These are phyloP conservation scores for Therioaphis trifolii DNA, from an alignment of 2,888 invertebrate genomes.

Conservation along the genomic window DNA sequence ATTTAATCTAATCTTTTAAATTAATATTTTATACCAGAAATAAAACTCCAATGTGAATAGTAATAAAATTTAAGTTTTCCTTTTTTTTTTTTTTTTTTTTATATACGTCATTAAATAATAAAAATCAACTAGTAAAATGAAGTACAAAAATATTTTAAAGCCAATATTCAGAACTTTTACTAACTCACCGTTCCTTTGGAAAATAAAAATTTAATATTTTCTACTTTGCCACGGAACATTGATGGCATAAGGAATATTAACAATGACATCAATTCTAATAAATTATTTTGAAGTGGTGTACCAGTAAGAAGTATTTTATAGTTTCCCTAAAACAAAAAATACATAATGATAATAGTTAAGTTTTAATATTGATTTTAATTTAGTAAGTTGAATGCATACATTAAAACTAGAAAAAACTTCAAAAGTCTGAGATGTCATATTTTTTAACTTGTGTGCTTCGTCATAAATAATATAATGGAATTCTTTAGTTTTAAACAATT, in stretches of 20 bases:
- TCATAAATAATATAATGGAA: slow-evolving; percentile 95
- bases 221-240: slow-evolving; percentile 88
- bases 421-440: slow-evolving; percentile 93
- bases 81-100: no score
- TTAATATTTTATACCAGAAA: no score
- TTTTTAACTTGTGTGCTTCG: slow-evolving; percentile 98
- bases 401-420: slow-evolving; percentile 88
- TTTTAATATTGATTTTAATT: slow-evolving; percentile 2
- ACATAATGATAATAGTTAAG: no score
- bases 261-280: slow-evolving; percentile 94
- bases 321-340: slow-evolving; percentile 75
- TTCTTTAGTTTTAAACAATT: slow-evolving; percentile 88
- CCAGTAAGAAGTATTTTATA: slow-evolving; percentile 91
- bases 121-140: no score
- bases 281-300: slow-evolving; percentile 95
- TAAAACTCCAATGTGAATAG: no score
- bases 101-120: no score
- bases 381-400: slow-evolving; percentile 70
- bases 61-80: no score
- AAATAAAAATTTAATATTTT: slow-evolving; percentile 88
- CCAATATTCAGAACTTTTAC: not conserved
- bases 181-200: slow-evolving; percentile 77
- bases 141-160: no score
- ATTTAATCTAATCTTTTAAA: no score
- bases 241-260: slow-evolving; percentile 96